These are phyloP conservation scores for Ormyrus thymus DNA, from an alignment of 2,888 invertebrate species.

Conservation along the genomic window DNA sequence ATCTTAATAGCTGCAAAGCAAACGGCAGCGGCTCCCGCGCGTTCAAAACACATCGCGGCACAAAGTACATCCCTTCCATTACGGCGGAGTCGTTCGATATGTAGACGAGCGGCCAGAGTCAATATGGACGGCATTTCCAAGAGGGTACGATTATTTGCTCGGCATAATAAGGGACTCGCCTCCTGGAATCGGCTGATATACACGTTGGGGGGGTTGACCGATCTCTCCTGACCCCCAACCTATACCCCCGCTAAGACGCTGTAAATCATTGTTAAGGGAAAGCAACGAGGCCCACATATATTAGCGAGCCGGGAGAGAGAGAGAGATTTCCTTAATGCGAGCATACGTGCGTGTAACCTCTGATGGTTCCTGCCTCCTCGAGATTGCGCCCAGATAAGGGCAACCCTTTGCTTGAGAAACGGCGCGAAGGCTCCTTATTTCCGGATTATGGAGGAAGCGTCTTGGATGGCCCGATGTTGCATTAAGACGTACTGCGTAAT, in stretches of 20 bases:
- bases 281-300: slow-evolving; percentile 46
- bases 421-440: slow-evolving; percentile 48
- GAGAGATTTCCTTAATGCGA: slow-evolving; percentile 64
- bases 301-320: slow-evolving; percentile 25
- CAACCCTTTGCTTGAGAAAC: slow-evolving; percentile 54
- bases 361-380: slow-evolving; percentile 37
- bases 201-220: slow-evolving; percentile 43
- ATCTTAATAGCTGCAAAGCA: no score
- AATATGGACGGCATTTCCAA: slow-evolving; percentile 41
- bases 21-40: not conserved
- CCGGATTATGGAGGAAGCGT: slow-evolving; percentile 23
- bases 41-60: slow-evolving; percentile 6
- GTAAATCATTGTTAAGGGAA: slow-evolving; percentile 72
- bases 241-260: slow-evolving; percentile 67
- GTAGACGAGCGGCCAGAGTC: slow-evolving; percentile 31
- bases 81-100: slow-evolving; percentile 5
- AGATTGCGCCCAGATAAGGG: slow-evolving; percentile 39
- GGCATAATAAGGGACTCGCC: slow-evolving; percentile 50
- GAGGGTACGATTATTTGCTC: slow-evolving; percentile 52
- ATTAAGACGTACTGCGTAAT: slow-evolving; percentile 30
- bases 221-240: slow-evolving; percentile 64
- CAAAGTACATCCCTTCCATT: slow-evolving; percentile 22
- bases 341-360: slow-evolving; percentile 73
- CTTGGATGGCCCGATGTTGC: slow-evolving; percentile 26
- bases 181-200: slow-evolving; percentile 56